Conservation (phyloP, 2,888 invertebrate species). For the Caradrina clavipalpis region DNA sequence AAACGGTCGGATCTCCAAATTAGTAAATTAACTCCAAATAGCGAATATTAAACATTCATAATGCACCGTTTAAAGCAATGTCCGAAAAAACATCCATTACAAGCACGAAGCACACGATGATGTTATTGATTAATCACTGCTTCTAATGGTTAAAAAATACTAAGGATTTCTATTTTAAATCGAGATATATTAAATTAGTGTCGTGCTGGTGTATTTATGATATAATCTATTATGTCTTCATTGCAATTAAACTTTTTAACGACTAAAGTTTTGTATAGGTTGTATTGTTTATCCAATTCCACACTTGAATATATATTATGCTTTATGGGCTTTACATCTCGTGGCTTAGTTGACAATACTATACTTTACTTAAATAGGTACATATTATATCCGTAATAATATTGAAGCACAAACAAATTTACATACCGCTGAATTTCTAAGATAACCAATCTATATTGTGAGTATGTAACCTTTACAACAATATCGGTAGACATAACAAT, state of each 20-base stretch:
- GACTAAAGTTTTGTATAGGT: background rate
- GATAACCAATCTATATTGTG: slow-evolving; percentile 3
- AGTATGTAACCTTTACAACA: background rate
- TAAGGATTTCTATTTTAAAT: background rate
- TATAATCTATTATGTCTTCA: too few relatives aligned
- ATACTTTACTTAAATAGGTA: background rate
- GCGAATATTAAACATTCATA: slow-evolving; percentile 45
- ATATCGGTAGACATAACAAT: slow-evolving; percentile 24
- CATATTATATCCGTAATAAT: background rate
- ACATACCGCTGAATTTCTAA: background rate
- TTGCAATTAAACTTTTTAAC: background rate
- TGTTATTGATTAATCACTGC: slow-evolving; percentile 14
- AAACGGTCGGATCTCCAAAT: slow-evolving; percentile 74
- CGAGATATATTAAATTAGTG: background rate
- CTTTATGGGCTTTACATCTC: background rate
- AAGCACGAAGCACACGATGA: slow-evolving; percentile 14
- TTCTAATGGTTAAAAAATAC: slow-evolving; percentile 13
- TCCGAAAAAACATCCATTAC: slow-evolving; percentile 22
- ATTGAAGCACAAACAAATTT: slow-evolving; percentile 2
- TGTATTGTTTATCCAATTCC: background rate
- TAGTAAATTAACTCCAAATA: slow-evolving; percentile 60
- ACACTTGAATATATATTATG: background rate
- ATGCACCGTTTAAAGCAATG: slow-evolving; percentile 28
- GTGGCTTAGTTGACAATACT: slow-evolving; percentile 23
- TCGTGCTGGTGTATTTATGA: background rate